Base-by-base conservation (phyloP, 2,797 vertebrate genomes). In the Nyctalus aviator region DNA sequence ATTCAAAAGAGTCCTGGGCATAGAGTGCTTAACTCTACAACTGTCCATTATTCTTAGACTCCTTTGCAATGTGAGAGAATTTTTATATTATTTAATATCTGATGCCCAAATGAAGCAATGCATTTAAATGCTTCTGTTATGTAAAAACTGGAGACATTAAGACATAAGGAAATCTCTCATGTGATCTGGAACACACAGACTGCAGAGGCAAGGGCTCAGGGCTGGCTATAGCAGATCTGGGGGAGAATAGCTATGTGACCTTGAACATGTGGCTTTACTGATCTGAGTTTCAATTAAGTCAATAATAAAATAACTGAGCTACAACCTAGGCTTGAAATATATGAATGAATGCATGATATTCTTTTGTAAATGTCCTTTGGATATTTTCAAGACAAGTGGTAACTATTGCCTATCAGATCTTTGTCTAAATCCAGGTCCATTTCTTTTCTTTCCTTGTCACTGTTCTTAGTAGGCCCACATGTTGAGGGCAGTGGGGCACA, bases 251-350 rank as follows among this genome's bases (percentile, higher is more conserved):
- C 21, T 66, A 6, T 32, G 23, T 48, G 81, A 81, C 18, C 41
- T 84, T 91, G 55, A 64, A 11, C 27, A 83, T 59, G 46, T 62
- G 66, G 27, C 32, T 37, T 55, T 35, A 46, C 5, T 72, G 59
- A 88, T 79, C 50, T 89, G 35, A n/a, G 25, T 73, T 82, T 92
- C 86, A 90, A 27, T 46, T 35, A 94, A 93, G 25, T 88, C 53
- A 75, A 68, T 23, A 59, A 81, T 21, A 62, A 77, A 88, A 79
- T 68, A 66, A 90, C 32, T 84, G 18, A 44, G 62, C 30, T 75
- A 50, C n/a, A 81, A 11, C 14, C 30, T 11, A 9, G 41, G 17
- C 48, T 23, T 78, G 48, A 87, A 62, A 84, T 64, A 75, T 66
- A 48, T 64, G 27, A 73, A 81, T 25, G 41, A 50, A 84, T n/a